Conservation (phyloP, 2,888 invertebrate species). For the Epinotia demarniana region DNA sequence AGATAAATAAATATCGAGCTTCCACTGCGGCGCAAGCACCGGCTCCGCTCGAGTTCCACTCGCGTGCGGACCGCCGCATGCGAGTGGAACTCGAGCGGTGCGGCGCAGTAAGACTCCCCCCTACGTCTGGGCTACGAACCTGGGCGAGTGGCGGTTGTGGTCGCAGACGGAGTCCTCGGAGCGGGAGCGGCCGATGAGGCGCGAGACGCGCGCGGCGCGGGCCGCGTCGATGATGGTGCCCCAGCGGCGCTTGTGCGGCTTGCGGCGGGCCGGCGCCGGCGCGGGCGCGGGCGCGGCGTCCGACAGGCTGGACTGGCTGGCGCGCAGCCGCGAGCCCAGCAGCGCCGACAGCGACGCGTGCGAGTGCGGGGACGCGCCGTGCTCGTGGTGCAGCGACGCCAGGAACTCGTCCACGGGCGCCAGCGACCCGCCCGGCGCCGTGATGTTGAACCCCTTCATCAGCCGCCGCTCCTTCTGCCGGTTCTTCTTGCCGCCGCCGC, state of each 20-base stretch:
- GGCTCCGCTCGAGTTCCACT: too few relatives aligned
- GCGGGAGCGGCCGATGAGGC: constrained; percentile 90
- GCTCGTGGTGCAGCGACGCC: constrained; percentile 88
- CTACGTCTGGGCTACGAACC: constrained; percentile 57
- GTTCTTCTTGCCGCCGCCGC: constrained; percentile 96
- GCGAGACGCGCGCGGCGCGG: constrained; percentile 91
- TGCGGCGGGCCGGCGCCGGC: constrained; percentile 59
- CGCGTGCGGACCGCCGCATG: too few relatives aligned
- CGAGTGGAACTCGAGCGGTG: too few relatives aligned
- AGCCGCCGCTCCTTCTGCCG: constrained; percentile 95
- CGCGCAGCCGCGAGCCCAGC: constrained; percentile 84
- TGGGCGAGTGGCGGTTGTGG: constrained; percentile 83
- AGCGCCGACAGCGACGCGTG: constrained; percentile 87
- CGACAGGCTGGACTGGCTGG: constrained; percentile 75
- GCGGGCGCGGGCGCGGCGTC: constrained; percentile 61
- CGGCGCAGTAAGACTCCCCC: too few relatives aligned
- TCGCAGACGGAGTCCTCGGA: constrained; percentile 93
- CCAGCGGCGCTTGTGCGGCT: constrained; percentile 90
- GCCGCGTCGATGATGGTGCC: constrained; percentile 95
- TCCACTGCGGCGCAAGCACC: too few relatives aligned
- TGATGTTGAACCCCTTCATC: constrained; percentile 98
- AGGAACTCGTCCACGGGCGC: constrained; percentile 92
- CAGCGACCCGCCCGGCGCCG: constrained; percentile 87
- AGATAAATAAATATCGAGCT: too few relatives aligned
- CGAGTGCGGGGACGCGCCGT: constrained; percentile 70